Evolutionary conservation across 2,113 vertebrate species (phyloP).

Genomic region (Poeciliopsis occidentalis): DNA sequence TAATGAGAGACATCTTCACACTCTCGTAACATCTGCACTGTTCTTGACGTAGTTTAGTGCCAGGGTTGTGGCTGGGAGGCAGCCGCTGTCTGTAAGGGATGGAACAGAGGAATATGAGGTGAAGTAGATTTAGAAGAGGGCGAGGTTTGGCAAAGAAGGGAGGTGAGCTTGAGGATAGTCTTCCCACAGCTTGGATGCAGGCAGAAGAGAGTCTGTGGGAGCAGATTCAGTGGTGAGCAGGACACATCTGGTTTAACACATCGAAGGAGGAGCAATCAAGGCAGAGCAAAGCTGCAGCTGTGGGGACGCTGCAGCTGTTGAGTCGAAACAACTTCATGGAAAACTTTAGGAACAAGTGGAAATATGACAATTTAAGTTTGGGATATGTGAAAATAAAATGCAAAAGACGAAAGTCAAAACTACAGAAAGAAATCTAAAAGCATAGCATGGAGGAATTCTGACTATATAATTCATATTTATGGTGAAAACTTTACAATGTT

Average conservation of each 20-base stretch:
- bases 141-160: constrained; percentile 1
- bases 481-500: neutral
- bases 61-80: constrained; percentile 46
- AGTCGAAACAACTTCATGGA: neutral
- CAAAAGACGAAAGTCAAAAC: neutral
- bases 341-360: neutral
- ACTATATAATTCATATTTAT: neutral
- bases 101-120: constrained; percentile 18
- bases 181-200: constrained; percentile 13
- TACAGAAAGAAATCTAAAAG: neutral
- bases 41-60: constrained; percentile 48
- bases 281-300: constrained; percentile 13
- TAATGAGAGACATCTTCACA: constrained; percentile 75
- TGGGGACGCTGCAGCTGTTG: constrained; percentile 11
- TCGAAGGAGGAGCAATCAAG: constrained; percentile 9
- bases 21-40: constrained; percentile 56
- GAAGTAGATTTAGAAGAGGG: constrained; percentile 22
- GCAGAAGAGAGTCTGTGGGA: constrained; percentile 25
- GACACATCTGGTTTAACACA: constrained; percentile 18
- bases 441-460: too few species aligned
- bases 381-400: neutral
- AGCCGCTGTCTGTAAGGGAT: constrained; percentile 47
- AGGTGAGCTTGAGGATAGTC: constrained; percentile 10
- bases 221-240: constrained; percentile 14
- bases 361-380: neutral